These are phyloP conservation scores for Drusus annulatus DNA, from an alignment of 1,140 invertebrate species.

Conservation along the genomic window DNA sequence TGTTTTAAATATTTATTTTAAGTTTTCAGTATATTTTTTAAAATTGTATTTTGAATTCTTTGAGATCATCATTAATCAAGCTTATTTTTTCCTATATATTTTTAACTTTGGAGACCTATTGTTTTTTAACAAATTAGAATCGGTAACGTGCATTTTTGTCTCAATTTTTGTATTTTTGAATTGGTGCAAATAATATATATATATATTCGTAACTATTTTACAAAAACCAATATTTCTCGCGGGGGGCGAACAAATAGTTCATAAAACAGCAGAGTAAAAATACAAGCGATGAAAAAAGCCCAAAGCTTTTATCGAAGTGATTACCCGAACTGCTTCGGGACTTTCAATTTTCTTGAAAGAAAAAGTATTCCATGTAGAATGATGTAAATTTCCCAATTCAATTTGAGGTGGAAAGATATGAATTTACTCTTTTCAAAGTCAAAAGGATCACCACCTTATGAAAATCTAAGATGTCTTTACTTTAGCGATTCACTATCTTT, in stretches of 20 bases:
- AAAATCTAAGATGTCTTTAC: too few relatives aligned
- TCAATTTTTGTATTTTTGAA: too few relatives aligned
- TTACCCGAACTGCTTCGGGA: constrained; percentile 41
- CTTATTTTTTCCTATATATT: too few relatives aligned
- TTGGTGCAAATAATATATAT: too few relatives aligned
- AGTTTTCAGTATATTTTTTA: too few relatives aligned
- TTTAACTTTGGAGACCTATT: too few relatives aligned
- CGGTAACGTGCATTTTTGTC: too few relatives aligned
- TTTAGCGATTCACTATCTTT: too few relatives aligned
- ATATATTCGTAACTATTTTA: constrained; percentile 10
- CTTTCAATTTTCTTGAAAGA: constrained; percentile 50
- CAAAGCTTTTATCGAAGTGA: constrained; percentile 48
- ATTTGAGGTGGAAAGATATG: constrained; percentile 31
- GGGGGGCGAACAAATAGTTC: constrained; percentile 27
- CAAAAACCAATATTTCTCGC: constrained; percentile 25
- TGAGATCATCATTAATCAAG: too few relatives aligned
- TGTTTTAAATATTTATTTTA: too few relatives aligned
- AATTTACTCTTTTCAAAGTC: constrained; percentile 18
- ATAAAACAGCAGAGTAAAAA: constrained; percentile 29
- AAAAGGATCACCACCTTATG: constrained; percentile 1
- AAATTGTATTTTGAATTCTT: too few relatives aligned
- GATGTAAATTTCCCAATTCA: constrained; percentile 46
- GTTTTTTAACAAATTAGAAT: too few relatives aligned
- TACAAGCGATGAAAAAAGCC: constrained; percentile 25
- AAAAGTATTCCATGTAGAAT: constrained; percentile 46